Percentiles rank a stretch among this genome's conserved stretches.
Conservation (phyloP, 2,888 invertebrate species). For the Ceramica pisi region DNA sequence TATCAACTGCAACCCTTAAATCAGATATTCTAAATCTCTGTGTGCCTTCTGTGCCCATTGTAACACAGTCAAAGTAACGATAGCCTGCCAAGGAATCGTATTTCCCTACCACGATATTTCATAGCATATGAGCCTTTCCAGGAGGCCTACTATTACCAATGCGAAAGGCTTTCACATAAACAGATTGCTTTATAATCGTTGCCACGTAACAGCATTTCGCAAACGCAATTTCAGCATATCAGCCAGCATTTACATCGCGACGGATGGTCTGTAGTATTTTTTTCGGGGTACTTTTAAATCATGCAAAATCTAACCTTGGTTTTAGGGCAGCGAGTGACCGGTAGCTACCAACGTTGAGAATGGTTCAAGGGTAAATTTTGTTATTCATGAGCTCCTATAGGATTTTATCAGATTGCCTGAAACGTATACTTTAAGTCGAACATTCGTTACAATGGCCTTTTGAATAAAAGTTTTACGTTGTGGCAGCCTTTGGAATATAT, state of each 20-base stretch:
- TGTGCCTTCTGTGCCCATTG: background rate
- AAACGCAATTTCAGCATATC: slow-evolving; percentile 18
- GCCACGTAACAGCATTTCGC: slow-evolving; percentile 15
- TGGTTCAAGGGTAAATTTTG: slow-evolving; percentile 84
- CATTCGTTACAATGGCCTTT: slow-evolving; percentile 59
- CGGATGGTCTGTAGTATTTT: slow-evolving; percentile 3
- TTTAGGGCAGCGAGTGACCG: slow-evolving; percentile 72
- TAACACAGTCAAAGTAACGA: background rate
- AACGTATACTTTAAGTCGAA: slow-evolving; percentile 66
- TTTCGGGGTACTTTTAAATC: slow-evolving; percentile 35
- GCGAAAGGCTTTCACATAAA: slow-evolving; percentile 21
- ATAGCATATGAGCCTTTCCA: background rate
- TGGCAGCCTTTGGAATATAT: background rate
- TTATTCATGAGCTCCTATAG: slow-evolving; percentile 82
- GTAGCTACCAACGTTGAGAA: slow-evolving; percentile 61
- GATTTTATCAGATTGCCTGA: slow-evolving; percentile 81
- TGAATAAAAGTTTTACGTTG: background rate
- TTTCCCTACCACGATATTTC: background rate
- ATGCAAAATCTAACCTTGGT: slow-evolving; percentile 75
- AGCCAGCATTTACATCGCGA: slow-evolving; percentile 11
- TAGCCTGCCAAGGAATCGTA: background rate
- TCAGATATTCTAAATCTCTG: background rate
- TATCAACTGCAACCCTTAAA: no score
- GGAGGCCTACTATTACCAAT: slow-evolving; percentile 22
- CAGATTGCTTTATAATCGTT: slow-evolving; percentile 42